Evolutionary conservation across 2,888 invertebrate species (phyloP), one percentile per base, ranked within the genome.

Genomic region (Philhelius pedissequus): DNA sequence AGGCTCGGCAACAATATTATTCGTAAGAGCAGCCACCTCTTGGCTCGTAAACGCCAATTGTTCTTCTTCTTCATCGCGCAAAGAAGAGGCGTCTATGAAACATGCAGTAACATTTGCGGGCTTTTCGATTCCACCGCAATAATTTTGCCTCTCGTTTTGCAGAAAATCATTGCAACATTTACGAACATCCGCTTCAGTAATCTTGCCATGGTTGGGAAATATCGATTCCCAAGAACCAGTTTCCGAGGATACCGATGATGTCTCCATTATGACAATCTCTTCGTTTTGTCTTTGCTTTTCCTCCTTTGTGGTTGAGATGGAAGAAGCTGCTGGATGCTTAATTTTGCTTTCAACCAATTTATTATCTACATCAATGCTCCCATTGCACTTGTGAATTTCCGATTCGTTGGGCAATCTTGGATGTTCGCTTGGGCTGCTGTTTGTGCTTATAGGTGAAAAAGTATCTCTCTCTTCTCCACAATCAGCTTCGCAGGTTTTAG

Each of bases 31-130:
- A 27, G 60, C 25, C 11, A 40, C 87, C 27, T 89, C 89, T 25
- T 89, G 76, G 60, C 88, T 89, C 22, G 89, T 88, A 83, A 89
- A 91, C 1, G 89, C 88, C 4, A 89, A 83, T 18, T 64, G 74
- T 30, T 90, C 88, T 86, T 95, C 94, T 76, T 93, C 93, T 89
- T 96, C 96, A 89, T 96, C 96, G 22, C 93, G 93, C 86, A 96
- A 92, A 89, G 94, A 94, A 7, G 96, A 94, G 15, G 96, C 96
- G 90, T 96, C 96, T 86, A 96, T 96, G 87, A 96, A 96, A 89
- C 95, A 96, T 78, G 94, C 94, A 91, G 79, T 60, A 13, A 74
- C 58, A 66, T 75, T 79, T 38, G 60, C 35, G n/a, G 76, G 58
- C 45, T 79, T 83, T 15, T 79, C 83, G 20, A 80, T 20, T 8